Base-by-base conservation (phyloP, 37 sponge, comb jelly and placozoan species). In the Halisarca cf. caerulea region DNA sequence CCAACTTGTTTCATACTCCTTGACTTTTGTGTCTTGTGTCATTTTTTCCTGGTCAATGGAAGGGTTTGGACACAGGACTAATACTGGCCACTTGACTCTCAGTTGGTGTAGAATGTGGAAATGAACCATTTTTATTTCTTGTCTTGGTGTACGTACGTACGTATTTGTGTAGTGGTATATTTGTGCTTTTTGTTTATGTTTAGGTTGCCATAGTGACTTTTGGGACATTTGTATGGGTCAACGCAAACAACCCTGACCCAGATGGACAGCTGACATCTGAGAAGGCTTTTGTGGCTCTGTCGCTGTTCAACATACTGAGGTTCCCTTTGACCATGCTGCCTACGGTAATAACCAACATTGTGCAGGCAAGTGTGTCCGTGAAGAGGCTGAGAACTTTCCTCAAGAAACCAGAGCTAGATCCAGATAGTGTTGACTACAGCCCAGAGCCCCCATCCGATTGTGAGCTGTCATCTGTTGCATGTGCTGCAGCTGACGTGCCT, bases 201-300 rank as follows among this genome's bases (percentile, higher is more conserved):
- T 62, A 88, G 86, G 96, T 95, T 40, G 82, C 96, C 44, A 60
- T 95, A 17, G 90, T 82, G 2, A 87, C 96, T 18, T 95, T 95
- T 85, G 84, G 85, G 0, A 87, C 90, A 42, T 95, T 86, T 74
- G 83, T 81, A 60, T 81, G 71, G 28, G 59, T 54, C 32, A 55
- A 53, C 42, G 5, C 28, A 21, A 58, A 77, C 47, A 36, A 59
- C 32, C 30, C 80, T 8, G n/a, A 62, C 64, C 60, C 86, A 3
- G 88, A 89, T 0, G 64, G 92, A 42, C 39, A 59, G 27, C 87
- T 95, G 58, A 92, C 96, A 4, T 38, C 95, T 18, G 86, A 92
- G 30, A 87, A 59, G 42, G 92, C 92, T 0, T 92, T 95, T 82
- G 96, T 95, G 18, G 88, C 92, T 45, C 85, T 95, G 24, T 86